Percentiles rank a stretch among this genome's conserved stretches.
These are phyloP conservation scores for Calycopis cecrops DNA, from an alignment of 1,140 invertebrate species.

Conservation along the genomic window DNA sequence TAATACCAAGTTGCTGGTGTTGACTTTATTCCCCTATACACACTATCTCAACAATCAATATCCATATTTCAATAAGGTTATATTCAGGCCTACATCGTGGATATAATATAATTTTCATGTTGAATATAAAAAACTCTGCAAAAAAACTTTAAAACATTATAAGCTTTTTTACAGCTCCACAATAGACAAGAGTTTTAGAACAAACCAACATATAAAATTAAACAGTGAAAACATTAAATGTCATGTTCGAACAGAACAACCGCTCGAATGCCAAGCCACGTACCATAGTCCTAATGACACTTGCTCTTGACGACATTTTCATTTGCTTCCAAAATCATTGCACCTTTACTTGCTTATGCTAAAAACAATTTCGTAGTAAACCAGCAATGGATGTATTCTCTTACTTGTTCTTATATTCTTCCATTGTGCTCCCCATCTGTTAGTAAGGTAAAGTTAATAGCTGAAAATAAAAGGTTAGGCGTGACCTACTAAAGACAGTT, in stretches of 20 bases:
- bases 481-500: conserved; percentile 2
- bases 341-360: background rate
- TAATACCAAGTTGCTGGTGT: too few species aligned
- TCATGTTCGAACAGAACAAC: background rate
- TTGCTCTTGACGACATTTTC: background rate
- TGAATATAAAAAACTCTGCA: too few species aligned
- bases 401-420: background rate
- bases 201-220: too few species aligned
- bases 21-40: too few species aligned
- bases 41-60: too few species aligned
- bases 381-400: background rate
- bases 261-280: background rate
- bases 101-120: too few species aligned
- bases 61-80: too few species aligned
- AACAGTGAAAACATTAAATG: conserved; percentile 1
- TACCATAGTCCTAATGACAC: background rate
- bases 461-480: conserved; percentile 9
- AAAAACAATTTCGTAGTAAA: background rate
- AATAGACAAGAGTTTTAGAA: too few species aligned
- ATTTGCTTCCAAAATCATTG: background rate
- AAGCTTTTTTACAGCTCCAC: too few species aligned
- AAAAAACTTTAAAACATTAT: too few species aligned
- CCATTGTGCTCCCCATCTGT: background rate
- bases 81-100: too few species aligned
- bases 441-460: conserved; percentile 8